Percentiles rank a stretch among this genome's conserved stretches.
phyloP scores from a whole-genome alignment of 2,888 invertebrate species.

The Melanchra persicariae region DNA sequence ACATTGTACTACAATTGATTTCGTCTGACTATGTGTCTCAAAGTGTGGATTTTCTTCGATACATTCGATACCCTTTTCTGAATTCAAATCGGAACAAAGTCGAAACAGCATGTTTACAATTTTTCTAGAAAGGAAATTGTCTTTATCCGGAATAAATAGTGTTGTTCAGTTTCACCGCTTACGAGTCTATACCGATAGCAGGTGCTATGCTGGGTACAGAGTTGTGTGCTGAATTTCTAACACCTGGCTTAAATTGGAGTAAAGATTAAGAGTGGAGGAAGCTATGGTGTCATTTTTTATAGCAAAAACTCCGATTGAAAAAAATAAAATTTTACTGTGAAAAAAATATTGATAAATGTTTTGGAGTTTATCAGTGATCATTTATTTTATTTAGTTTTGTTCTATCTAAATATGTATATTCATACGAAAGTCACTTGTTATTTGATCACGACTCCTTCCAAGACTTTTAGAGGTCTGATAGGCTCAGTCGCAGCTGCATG shows the following conservation, averaged over 20 bases:
- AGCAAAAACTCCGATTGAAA: background rate
- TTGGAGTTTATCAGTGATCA: background rate
- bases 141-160: conserved; percentile 50
- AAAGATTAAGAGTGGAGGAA: background rate
- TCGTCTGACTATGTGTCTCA: conserved; percentile 19
- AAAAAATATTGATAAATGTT: too few relatives aligned
- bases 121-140: conserved; percentile 57
- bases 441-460: background rate
- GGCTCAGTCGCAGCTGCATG: background rate
- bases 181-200: conserved; percentile 28
- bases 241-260: background rate
- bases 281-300: background rate
- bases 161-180: conserved; percentile 39
- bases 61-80: conserved; percentile 34
- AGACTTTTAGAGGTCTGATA: background rate
- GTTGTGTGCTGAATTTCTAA: conserved; percentile 19
- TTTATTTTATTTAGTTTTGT: background rate
- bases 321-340: background rate
- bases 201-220: conserved; percentile 12
- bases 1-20: conserved; percentile 41
- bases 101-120: conserved; percentile 60
- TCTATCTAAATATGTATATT: background rate
- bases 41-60: conserved; percentile 31
- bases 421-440: background rate
- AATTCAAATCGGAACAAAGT: conserved; percentile 59